Conservation (phyloP, 1,140 invertebrate genomes). For the Papilio dardanus region DNA sequence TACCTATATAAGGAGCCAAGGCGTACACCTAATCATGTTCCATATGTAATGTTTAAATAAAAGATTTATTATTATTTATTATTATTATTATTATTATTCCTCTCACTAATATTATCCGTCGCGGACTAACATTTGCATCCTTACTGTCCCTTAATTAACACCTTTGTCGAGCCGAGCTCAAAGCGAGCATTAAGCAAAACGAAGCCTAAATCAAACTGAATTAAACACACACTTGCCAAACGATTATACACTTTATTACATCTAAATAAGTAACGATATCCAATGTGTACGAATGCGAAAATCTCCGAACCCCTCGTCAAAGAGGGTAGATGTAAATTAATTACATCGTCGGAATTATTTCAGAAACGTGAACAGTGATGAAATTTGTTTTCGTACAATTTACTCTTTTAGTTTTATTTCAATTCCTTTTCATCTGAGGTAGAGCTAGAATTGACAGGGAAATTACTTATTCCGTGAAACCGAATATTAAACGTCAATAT, state of each 20-base stretch:
- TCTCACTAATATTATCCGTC: slow-evolving; percentile 2
- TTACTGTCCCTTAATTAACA: slow-evolving; percentile 27
- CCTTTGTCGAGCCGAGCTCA: slow-evolving; percentile 34
- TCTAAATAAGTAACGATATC: slow-evolving; percentile 32
- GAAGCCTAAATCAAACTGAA: slow-evolving; percentile 29
- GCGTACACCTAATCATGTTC: too few relatives aligned
- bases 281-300: slow-evolving; percentile 8
- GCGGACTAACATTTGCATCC: slow-evolving; percentile 26
- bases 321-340: slow-evolving; percentile 47
- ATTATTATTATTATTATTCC: too few relatives aligned
- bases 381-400: slow-evolving; percentile 34
- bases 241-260: slow-evolving; percentile 31
- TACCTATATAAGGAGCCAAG: too few relatives aligned
- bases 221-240: background rate
- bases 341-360: slow-evolving; percentile 42
- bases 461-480: background rate
- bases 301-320: slow-evolving; percentile 36
- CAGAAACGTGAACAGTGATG: slow-evolving; percentile 25
- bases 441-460: background rate
- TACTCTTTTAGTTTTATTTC: slow-evolving; percentile 15
- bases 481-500: background rate
- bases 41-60: too few relatives aligned
- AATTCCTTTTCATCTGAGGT: background rate
- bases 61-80: too few relatives aligned
- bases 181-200: slow-evolving; percentile 32